Evolutionary conservation across 2,797 vertebrate genomes (phyloP).

Genomic region (Enteromius thamalakanensis): DNA sequence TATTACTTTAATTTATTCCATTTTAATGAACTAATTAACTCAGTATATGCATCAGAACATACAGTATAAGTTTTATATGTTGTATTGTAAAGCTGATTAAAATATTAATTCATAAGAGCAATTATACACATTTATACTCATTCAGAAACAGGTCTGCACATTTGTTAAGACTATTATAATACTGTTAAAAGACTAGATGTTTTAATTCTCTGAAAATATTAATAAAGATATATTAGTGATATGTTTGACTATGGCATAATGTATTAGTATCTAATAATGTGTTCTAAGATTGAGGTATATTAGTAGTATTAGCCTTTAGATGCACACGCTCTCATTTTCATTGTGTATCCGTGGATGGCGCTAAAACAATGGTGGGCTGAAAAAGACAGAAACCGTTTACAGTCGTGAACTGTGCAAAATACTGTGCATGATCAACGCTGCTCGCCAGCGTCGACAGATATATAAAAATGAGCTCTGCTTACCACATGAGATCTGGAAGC

Average conservation of each 20-base stretch:
- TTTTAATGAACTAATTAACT: not conserved
- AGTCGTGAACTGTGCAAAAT: not conserved
- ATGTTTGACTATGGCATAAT: not conserved
- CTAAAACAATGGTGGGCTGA: constrained; percentile 10
- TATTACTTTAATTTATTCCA: not conserved
- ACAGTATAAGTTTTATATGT: too few species aligned
- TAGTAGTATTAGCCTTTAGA: not conserved
- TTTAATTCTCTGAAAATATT: not conserved
- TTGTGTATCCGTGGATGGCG: not conserved
- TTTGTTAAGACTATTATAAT: not conserved
- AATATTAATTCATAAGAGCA: not conserved
- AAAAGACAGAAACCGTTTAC: not conserved
- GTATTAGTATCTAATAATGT: not conserved
- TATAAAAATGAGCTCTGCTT: not conserved
- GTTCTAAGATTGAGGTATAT: not conserved
- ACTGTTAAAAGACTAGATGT: not conserved
- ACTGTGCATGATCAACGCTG: not conserved
- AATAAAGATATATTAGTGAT: not conserved
- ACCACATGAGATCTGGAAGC: constrained; percentile 14
- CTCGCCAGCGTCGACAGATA: not conserved
- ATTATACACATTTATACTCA: not conserved
- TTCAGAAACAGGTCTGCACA: not conserved
- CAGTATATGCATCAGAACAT: not conserved
- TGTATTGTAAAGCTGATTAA: constrained; percentile 1
- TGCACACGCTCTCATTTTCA: constrained; percentile 4